Evolutionary conservation across 1,140 invertebrate species (phyloP).

Genomic region (Steinernema khuongi): DNA sequence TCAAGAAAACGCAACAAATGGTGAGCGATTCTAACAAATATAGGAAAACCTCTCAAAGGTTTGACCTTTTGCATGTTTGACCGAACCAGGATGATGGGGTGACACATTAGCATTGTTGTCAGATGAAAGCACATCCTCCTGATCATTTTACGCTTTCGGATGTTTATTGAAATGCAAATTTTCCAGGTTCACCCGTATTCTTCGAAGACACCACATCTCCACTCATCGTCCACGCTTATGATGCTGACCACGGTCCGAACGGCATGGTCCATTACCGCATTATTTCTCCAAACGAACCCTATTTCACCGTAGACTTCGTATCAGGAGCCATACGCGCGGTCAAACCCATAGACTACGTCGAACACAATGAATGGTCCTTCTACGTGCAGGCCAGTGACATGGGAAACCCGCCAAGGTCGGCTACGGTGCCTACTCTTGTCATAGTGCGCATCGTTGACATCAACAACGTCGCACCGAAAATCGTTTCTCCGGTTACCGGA

Average conservation of each 20-base stretch:
- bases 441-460: slow-evolving; percentile 1
- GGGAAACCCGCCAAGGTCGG: slow-evolving; percentile 30
- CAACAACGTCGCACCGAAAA: background rate
- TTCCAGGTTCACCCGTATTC: slow-evolving; percentile 24
- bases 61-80: background rate
- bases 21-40: background rate
- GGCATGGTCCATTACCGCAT: slow-evolving; percentile 87
- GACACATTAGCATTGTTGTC: too few relatives aligned
- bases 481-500: background rate
- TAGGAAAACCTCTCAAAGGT: background rate
- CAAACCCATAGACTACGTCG: slow-evolving; percentile 34
- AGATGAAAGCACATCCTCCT: too few relatives aligned
- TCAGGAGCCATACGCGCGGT: slow-evolving; percentile 37
- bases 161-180: background rate
- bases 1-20: slow-evolving; percentile 29
- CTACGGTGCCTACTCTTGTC: slow-evolving; percentile 20
- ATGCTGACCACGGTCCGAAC: slow-evolving; percentile 88
- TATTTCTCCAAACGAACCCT: slow-evolving; percentile 60
- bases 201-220: slow-evolving; percentile 19
- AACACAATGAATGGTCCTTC: slow-evolving; percentile 33
- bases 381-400: slow-evolving; percentile 39
- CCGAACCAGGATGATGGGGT: too few relatives aligned
- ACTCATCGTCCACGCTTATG: slow-evolving; percentile 73
- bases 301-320: slow-evolving; percentile 34
- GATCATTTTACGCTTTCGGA: too few relatives aligned